phyloP scores from a whole-genome alignment of 2,888 invertebrate genomes.

The Macroteleia sp. region DNA sequence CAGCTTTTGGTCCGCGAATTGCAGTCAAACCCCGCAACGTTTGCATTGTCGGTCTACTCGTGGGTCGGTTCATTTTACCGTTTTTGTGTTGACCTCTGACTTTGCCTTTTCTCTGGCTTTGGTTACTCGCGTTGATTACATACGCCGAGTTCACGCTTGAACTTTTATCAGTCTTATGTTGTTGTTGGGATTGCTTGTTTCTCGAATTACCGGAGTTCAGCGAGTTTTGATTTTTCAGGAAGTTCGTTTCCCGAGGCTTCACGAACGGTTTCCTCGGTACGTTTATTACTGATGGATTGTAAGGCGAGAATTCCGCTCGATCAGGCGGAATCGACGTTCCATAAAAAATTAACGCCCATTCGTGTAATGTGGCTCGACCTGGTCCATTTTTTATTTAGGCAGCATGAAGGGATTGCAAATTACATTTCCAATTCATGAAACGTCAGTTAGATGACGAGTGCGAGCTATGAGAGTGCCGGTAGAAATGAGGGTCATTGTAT shows the following conservation, averaged over 20 bases:
- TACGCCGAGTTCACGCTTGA: conserved; percentile 78
- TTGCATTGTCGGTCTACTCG: conserved; percentile 84
- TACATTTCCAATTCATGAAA: conserved; percentile 84
- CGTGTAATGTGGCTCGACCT: conserved; percentile 95
- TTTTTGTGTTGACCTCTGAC: conserved; percentile 79
- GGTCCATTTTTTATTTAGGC: conserved; percentile 15
- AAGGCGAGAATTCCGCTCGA: conserved; percentile 78
- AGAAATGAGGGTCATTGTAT: conserved; percentile 50
- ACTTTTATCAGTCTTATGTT: conserved; percentile 85
- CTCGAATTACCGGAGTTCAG: conserved; percentile 66
- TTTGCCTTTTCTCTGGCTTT: conserved; percentile 76
- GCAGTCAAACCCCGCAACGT: conserved; percentile 85
- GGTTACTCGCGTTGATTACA: conserved; percentile 71
- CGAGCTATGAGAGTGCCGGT: conserved; percentile 48
- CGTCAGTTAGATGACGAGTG: conserved; percentile 78
- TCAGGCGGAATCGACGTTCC: conserved; percentile 89
- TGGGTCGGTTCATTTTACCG: conserved; percentile 79
- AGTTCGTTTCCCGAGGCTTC: conserved; percentile 75
- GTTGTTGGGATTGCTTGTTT: conserved; percentile 82
- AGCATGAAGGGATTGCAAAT: conserved; percentile 66
- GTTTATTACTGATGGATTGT: conserved; percentile 74
- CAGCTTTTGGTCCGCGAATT: conserved; percentile 72
- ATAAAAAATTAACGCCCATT: conserved; percentile 96
- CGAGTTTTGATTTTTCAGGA: conserved; percentile 73
- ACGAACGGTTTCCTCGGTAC: conserved; percentile 75